Percentiles rank a stretch among this genome's conserved stretches.
These are phyloP conservation scores for Corythornis vintsioides DNA, from an alignment of 2,113 vertebrate genomes.

Conservation along the genomic window DNA sequence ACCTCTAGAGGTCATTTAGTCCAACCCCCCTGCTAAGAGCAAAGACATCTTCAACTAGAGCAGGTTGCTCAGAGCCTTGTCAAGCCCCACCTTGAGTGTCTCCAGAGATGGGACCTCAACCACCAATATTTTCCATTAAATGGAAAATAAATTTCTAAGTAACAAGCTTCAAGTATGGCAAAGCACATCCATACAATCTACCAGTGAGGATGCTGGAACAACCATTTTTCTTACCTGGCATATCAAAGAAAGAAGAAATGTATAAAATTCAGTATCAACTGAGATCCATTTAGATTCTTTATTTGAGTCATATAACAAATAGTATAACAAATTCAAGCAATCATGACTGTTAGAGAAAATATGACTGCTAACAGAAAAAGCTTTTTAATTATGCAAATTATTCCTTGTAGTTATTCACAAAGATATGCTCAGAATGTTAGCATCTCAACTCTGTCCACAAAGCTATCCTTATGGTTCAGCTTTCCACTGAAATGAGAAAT, in stretches of 20 bases:
- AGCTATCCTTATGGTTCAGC: background rate
- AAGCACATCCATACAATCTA: background rate
- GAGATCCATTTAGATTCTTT: background rate
- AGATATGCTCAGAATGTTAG: background rate
- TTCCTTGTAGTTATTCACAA: background rate
- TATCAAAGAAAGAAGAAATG: background rate
- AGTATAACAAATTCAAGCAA: background rate
- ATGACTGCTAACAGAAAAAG: background rate
- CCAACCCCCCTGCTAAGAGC: too few relatives aligned
- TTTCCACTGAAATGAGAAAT: background rate
- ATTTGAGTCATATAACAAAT: background rate
- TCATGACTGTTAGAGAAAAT: background rate
- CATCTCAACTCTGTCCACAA: background rate
- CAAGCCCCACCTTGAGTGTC: too few relatives aligned
- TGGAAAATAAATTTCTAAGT: background rate
- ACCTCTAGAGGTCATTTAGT: too few relatives aligned
- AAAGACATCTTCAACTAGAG: too few relatives aligned
- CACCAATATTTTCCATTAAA: background rate
- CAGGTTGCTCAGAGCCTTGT: too few relatives aligned
- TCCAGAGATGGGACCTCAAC: too few relatives aligned
- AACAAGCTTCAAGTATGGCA: background rate
- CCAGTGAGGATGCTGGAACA: background rate
- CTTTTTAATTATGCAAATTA: background rate
- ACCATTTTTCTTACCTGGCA: background rate
- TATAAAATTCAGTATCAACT: background rate